phyloP scores from a whole-genome alignment of 2,888 invertebrate genomes.

The Eristalinus aeneus region DNA sequence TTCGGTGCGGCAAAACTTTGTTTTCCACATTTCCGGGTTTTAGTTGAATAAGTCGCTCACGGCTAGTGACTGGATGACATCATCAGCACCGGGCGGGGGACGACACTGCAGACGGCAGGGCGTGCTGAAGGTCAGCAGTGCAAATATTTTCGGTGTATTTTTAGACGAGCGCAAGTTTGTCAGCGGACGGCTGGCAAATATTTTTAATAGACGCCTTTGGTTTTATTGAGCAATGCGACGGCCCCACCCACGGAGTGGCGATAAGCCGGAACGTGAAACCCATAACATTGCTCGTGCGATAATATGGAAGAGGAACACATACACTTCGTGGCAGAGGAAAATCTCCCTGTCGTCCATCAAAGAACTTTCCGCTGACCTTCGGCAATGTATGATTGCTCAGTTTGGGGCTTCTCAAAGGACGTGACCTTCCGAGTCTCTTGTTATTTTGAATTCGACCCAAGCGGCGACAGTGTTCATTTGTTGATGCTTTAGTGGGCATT shows the following conservation, averaged over 20 bases:
- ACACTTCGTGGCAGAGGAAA: not conserved
- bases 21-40: constrained; percentile 30
- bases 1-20: not conserved
- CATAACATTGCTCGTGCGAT: not conserved
- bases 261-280: constrained; percentile 9
- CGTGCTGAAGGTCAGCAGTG: not conserved
- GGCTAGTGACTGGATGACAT: constrained; percentile 15
- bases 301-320: not conserved
- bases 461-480: not conserved
- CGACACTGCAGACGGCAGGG: not conserved
- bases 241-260: constrained; percentile 12
- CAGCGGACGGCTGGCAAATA: not conserved
- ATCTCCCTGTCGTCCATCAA: not conserved
- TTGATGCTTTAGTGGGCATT: not conserved
- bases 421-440: not conserved
- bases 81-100: constrained; percentile 1
- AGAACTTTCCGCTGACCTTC: not conserved
- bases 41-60: not conserved
- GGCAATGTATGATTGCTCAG: not conserved
- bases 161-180: not conserved
- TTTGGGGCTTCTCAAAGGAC: not conserved
- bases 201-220: constrained; percentile 2
- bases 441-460: not conserved
- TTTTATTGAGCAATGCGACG: constrained; percentile 17
- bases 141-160: not conserved